phyloP scores from a whole-genome alignment of 2,888 invertebrate genomes.

The Tachina lurida region DNA sequence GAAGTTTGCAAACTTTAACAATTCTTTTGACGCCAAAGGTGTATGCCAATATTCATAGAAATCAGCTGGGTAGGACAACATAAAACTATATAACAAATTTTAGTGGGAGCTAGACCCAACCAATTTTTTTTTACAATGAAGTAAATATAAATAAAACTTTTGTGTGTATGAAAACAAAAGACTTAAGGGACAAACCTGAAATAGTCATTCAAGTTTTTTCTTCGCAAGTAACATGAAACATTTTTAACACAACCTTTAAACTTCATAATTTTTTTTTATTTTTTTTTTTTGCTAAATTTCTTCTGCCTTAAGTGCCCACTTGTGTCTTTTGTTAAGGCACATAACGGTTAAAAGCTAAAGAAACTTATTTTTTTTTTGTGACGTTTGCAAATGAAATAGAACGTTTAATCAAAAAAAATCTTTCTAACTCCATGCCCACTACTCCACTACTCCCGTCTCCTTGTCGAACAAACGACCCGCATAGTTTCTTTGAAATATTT shows the following conservation, averaged over 20 bases:
- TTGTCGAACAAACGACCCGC: constrained; percentile 10
- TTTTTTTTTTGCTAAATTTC: not conserved
- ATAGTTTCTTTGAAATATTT: constrained; percentile 18
- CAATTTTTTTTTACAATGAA: not conserved
- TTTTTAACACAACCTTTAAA: too few species aligned
- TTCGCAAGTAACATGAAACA: too few species aligned
- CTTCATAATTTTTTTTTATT: not conserved
- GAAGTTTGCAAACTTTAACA: too few species aligned
- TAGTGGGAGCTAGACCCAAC: too few species aligned
- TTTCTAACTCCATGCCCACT: constrained; percentile 37
- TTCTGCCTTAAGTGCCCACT: too few species aligned
- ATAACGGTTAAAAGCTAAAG: constrained; percentile 28
- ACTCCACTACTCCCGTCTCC: not conserved
- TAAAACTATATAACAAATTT: too few species aligned
- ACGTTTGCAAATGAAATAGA: constrained; percentile 31
- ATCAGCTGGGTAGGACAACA: too few species aligned
- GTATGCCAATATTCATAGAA: too few species aligned
- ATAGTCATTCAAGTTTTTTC: not conserved
- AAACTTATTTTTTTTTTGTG: constrained; percentile 41
- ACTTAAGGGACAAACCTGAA: not conserved
- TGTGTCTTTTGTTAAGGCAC: not conserved
- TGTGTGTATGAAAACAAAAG: not conserved
- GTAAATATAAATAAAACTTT: too few species aligned
- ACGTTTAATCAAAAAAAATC: constrained; percentile 56
- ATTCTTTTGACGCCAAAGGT: too few species aligned